These are phyloP conservation scores for Platichthys stellatus DNA, from an alignment of 2,113 vertebrate genomes.

Conservation along the genomic window DNA sequence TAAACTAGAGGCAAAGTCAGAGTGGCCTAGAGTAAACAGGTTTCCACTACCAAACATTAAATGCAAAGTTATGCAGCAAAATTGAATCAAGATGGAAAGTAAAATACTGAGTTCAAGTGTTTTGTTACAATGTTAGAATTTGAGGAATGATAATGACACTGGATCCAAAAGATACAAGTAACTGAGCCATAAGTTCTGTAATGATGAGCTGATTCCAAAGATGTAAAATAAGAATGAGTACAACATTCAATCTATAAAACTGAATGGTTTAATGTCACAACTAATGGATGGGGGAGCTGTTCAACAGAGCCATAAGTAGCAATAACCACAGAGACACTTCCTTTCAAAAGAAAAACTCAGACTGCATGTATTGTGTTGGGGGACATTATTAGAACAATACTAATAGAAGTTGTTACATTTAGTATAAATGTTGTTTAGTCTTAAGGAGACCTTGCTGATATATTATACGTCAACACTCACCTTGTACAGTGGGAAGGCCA, in stretches of 20 bases:
- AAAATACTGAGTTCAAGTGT: background rate
- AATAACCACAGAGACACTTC: no score
- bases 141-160: background rate
- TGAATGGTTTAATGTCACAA: background rate
- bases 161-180: background rate
- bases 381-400: no score
- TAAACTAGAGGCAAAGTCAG: background rate
- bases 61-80: background rate
- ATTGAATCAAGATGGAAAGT: background rate
- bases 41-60: background rate
- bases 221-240: background rate
- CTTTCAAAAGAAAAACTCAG: no score
- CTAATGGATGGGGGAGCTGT: no score
- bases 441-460: no score
- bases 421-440: no score
- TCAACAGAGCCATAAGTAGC: no score
- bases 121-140: background rate
- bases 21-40: background rate
- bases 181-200: no score
- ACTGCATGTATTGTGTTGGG: no score
- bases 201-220: background rate
- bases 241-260: background rate
- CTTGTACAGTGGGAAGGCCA: conserved; percentile 79
- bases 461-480: conserved; percentile 54
- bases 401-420: no score